Evolutionary conservation across 2,113 vertebrate species (phyloP), one percentile per base, ranked within the genome.

Genomic region (Daboia siamensis): DNA sequence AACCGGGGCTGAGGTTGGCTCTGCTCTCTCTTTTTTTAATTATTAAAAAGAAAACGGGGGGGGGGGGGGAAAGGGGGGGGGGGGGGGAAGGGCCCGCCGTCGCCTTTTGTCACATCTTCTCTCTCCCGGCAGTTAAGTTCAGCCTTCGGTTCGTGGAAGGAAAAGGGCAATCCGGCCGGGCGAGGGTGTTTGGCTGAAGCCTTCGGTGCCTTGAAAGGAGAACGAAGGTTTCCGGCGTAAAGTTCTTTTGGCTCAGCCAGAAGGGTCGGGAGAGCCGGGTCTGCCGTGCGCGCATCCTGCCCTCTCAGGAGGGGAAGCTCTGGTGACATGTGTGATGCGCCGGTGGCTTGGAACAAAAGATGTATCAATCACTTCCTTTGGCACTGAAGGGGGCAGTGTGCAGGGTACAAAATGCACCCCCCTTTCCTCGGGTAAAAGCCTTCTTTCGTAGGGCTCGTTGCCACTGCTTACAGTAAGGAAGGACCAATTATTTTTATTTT

Each of bases 71-170:
- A 10, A 64, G 85, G 89, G 24, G 12, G 44, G 15, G 46, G 46
- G 10, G 12, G 44, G 15, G 46, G 46, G 5, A 51, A 10, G 86
- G 85, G 89, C 89, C 15, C 2, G 52, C 59, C 9, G 56, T 4
- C 24, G 55, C n/a, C 55, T 52, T 52, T 59, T 5, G 69, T 24
- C 55, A 33, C 69, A 39, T 61, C 86, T 59, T 51, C 55, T 74
- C 64, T 59, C 55, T 86, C 69, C 21, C 56, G 39, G 86, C 92
- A 88, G 92, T 90, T 90, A 91, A 90, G 61, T 93, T 87, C 44
- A 48, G 29, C 24, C 86, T 87, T 48, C 17, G 29, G 21, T 15
- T 15, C 3, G 12, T 39, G 8, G 48, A 10, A 48, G 26, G 17
- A 55, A 55, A 56, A 44, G 13, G 13, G 13, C 51, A 7, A 44